phyloP scores from a whole-genome alignment of 2,797 vertebrate genomes.

The Echeneis naucrates region DNA sequence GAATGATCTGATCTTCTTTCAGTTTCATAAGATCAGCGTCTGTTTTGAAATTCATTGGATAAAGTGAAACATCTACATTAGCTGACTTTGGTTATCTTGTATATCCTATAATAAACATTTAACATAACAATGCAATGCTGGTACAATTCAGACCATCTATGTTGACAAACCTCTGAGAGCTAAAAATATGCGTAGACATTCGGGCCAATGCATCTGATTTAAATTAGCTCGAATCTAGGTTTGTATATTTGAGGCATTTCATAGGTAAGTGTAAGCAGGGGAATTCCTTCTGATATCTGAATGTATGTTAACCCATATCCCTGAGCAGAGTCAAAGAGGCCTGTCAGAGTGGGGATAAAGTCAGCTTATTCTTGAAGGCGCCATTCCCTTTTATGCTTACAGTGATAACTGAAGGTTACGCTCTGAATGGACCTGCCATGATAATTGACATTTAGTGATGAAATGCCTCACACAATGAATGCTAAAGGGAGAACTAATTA shows the following conservation, averaged over 20 bases:
- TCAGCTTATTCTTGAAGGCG: slow-evolving; percentile 78
- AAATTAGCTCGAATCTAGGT: neutral
- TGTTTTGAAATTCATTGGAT: slow-evolving; percentile 31
- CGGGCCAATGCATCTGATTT: neutral
- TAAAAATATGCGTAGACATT: neutral
- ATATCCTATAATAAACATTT: neutral
- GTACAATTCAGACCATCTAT: neutral
- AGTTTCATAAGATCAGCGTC: slow-evolving; percentile 23
- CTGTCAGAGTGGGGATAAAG: slow-evolving; percentile 71
- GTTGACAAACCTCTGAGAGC: neutral
- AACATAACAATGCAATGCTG: neutral
- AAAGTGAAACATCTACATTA: slow-evolving; percentile 17
- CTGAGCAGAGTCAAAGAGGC: slow-evolving; percentile 66
- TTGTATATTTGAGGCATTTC: neutral
- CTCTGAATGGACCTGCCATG: slow-evolving; percentile 74
- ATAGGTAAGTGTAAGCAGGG: slow-evolving; percentile 21
- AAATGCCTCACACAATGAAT: slow-evolving; percentile 81
- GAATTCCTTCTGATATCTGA: slow-evolving; percentile 45
- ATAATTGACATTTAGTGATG: slow-evolving; percentile 88
- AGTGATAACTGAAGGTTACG: slow-evolving; percentile 82
- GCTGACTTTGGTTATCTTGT: neutral
- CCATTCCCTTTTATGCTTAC: slow-evolving; percentile 73
- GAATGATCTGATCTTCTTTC: slow-evolving; percentile 16
- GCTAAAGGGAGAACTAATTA: slow-evolving; percentile 84
- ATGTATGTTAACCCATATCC: slow-evolving; percentile 63